Percentiles rank a stretch among this genome's conserved stretches.
Evolutionary conservation across 2,113 vertebrate genomes (phyloP).

Genomic region (Gambusia holbrooki): DNA sequence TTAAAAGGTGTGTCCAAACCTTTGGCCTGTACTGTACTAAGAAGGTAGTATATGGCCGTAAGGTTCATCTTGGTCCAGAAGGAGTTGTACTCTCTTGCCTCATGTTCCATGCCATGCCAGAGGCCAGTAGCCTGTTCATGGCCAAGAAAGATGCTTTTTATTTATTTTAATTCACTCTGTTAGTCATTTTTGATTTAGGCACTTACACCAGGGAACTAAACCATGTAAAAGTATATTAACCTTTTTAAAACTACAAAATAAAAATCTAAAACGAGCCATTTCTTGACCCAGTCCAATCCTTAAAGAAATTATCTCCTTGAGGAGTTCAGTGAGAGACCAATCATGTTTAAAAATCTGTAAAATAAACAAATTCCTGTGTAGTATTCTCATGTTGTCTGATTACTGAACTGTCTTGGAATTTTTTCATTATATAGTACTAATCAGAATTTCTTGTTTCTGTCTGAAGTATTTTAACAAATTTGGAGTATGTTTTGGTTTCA

Average conservation of each 20-base stretch:
- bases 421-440: too few species aligned
- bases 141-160: too few species aligned
- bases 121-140: neutral
- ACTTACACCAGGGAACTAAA: too few species aligned
- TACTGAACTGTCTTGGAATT: too few species aligned
- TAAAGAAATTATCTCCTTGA: neutral
- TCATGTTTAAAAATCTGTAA: neutral
- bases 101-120: neutral
- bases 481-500: too few species aligned
- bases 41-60: neutral
- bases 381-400: too few species aligned
- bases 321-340: neutral
- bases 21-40: neutral
- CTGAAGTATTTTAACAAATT: too few species aligned
- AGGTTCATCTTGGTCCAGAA: neutral
- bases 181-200: too few species aligned
- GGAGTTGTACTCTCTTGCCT: neutral
- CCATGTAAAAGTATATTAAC: neutral
- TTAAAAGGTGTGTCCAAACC: too few species aligned
- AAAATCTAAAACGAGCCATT: neutral
- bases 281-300: neutral
- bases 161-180: too few species aligned
- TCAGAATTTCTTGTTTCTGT: too few species aligned
- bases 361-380: neutral
- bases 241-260: too few species aligned